Evolutionary conservation across 2,113 vertebrate species (phyloP), one percentile per base, ranked within the genome.

Genomic region (Cyanoramphus novaezelandiae): DNA sequence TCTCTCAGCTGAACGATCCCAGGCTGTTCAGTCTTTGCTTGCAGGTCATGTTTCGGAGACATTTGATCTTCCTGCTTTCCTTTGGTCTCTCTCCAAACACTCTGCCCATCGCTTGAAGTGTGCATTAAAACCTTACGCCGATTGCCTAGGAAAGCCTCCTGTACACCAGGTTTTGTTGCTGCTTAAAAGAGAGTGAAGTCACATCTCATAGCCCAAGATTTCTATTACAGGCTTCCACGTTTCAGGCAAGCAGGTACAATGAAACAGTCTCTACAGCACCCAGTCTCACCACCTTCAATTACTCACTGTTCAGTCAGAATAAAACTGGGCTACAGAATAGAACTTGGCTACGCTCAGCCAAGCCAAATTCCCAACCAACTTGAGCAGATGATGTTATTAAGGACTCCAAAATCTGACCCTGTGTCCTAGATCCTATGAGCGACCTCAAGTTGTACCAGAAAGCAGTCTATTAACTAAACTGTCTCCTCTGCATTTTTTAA

Each of bases 391-490:
- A 33, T 76, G 18, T 71, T 84, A 76, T 59, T 70, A 65, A 90
- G 39, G 33, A 37, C 50, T 81, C 14, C 20, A 59, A 53, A n/a
- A 50, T 88, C 17, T 88, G 55, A 88, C 63, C 44, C 28, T 65
- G 47, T 67, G 55, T 72, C 57, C 81, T 55, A 79, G 52, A 76
- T 65, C 41, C 53, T 1, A 2, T 24, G 19, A 7, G 8, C 49
- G 83, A 84, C 65, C 67, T 82, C 37, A 53, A 70, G 92, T 80
- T 50, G 57, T 53, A 57, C 69, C 85, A 95, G 91, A 76, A 95
- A 97, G 77, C 60, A 88, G 81, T 79, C 70, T 88, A 60, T 85
- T 91, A 95, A 86, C 79, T 93, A 88, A 93, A 82, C 41, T 72
- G 74, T 79, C 82, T 92, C 68, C 78, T 95, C 88, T 91, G 70